Evolutionary conservation across 2,888 invertebrate species (phyloP), one percentile per base, ranked within the genome.

Genomic region (Cheilosia grossa): DNA sequence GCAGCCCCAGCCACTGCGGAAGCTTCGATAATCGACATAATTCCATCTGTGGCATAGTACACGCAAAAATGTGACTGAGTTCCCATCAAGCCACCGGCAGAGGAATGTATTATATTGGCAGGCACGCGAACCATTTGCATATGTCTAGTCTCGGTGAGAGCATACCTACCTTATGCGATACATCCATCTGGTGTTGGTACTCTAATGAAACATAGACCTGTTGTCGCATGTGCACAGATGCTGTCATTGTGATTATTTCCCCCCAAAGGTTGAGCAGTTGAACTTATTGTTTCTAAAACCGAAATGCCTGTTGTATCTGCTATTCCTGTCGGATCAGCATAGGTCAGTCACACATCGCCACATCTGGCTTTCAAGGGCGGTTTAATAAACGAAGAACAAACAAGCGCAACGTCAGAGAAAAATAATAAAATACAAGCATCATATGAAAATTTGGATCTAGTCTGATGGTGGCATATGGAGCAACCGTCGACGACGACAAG

Each of bases 351-450:
- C 64, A 74, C 42, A 83, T 58, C 37, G 63, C 27, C 74, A 74
- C 83, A 83, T 83, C 80, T 74, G 83, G 79, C 69, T 69, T 80
- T 83, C 79, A 80, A 83, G 83, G 83, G 70, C 74, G 49, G 74
- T 83, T 83, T 80, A 75, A 83, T 83, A 70, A 63, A 30, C 30
- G 30, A 69, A 70, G 21, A 13, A 33, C 24, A 30, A 6, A 56
- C 10, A 59, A 58, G 70, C 27, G 27, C 33, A 44, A 44, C 49
- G 27, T 42, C 9, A 53, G 40, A 53, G 40, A 58, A 27, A 51
- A 42, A 47, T 13, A 40, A 30, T 19, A 59, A 40, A 15, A 7
- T 33, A 33, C 10, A 15, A 27, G 27, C 19, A 54, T n/a, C 19
- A 37, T 17, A 58, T 15, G n/a, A 9, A 19, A 17, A 42, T 15